These are phyloP conservation scores for Platycercus adscitus DNA, from an alignment of 2,113 vertebrate genomes.

Conservation along the genomic window DNA sequence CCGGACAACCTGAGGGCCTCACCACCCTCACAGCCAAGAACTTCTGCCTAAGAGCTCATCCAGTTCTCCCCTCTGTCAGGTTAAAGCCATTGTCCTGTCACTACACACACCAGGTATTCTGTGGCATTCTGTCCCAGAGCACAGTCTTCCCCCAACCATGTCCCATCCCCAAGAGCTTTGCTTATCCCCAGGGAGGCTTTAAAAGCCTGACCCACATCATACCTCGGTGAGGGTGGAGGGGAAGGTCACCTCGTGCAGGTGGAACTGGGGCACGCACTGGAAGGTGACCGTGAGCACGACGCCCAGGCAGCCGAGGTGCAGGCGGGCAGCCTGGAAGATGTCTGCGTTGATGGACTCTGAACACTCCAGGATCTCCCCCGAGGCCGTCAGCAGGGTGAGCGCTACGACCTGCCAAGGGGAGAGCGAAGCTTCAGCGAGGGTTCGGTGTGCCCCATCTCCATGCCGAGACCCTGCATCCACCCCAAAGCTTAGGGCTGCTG, in stretches of 20 bases:
- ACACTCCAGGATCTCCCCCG: conserved; percentile 65
- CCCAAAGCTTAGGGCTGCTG: background rate
- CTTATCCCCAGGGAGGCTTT: background rate
- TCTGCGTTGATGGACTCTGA: conserved; percentile 48
- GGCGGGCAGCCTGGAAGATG: conserved; percentile 64
- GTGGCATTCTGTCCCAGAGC: background rate
- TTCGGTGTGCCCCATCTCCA: rapidly evolving
- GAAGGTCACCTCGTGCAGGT: conserved; percentile 68
- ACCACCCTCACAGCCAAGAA: background rate
- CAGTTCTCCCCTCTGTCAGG: background rate
- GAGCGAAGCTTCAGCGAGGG: rapidly evolving
- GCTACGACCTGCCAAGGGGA: conserved; percentile 47
- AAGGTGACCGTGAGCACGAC: conserved; percentile 74
- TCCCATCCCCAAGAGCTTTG: background rate
- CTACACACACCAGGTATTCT: background rate
- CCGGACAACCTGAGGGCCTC: background rate
- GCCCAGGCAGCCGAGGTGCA: conserved; percentile 75
- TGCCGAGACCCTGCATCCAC: too few species aligned
- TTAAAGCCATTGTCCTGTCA: background rate
- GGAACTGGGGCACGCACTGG: conserved; percentile 74
- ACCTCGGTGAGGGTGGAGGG: conserved; percentile 77
- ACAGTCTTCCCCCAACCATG: rapidly evolving
- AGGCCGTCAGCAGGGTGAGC: conserved; percentile 56
- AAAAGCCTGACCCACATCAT: rapidly evolving
- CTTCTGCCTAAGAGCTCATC: background rate